phyloP scores from a whole-genome alignment of 2,113 vertebrate genomes.

The Malurus alboscapulatus region DNA sequence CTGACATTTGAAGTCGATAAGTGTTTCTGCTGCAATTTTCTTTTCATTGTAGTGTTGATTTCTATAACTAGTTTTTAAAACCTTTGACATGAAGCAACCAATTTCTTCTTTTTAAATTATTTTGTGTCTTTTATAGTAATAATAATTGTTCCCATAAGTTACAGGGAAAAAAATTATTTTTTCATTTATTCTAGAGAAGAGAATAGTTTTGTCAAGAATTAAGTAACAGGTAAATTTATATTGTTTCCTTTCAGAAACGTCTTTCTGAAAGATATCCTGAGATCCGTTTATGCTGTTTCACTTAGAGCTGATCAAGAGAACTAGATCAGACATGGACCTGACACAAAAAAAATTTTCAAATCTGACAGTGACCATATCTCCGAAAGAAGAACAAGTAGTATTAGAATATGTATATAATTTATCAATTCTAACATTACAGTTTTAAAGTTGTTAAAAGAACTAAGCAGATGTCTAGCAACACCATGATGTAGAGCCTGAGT shows the following conservation, averaged over 20 bases:
- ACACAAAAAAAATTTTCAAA: background rate
- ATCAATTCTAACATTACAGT: constrained; percentile 10
- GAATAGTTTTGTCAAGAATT: background rate
- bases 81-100: constrained; percentile 23
- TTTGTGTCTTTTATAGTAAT: constrained; percentile 40
- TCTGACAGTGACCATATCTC: background rate
- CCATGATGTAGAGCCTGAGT: constrained; percentile 17
- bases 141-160: constrained; percentile 21
- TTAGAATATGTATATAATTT: constrained; percentile 1
- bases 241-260: background rate
- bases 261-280: background rate
- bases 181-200: background rate
- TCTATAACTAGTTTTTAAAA: constrained; percentile 31
- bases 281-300: background rate
- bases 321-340: background rate
- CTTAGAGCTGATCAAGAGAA: background rate
- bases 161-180: background rate
- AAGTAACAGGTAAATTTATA: background rate
- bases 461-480: constrained; percentile 11
- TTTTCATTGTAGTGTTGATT: background rate
- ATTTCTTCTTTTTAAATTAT: constrained; percentile 31
- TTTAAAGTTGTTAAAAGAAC: constrained; percentile 26
- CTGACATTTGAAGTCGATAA: constrained; percentile 16
- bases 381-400: background rate
- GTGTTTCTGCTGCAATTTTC: constrained; percentile 25